Base-by-base conservation (phyloP, 2,888 invertebrate species). In the Hydrotaea diabolus region DNA sequence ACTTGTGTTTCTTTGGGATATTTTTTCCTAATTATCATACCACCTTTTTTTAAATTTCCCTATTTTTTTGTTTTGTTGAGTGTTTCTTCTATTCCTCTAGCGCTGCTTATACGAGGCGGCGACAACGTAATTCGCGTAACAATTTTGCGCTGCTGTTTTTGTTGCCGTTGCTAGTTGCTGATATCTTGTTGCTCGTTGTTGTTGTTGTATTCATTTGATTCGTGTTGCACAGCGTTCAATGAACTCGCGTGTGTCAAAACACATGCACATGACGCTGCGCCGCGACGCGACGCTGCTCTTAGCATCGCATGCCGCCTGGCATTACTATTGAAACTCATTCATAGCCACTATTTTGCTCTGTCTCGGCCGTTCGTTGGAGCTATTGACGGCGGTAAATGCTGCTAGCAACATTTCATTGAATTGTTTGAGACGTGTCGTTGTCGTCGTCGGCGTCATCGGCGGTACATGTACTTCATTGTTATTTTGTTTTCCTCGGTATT, bases 281-380 rank as follows among this genome's bases (percentile, higher is more conserved):
- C 62, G 7, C 31, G 15, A 5, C 49, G 11, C 39, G 13, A 11
- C 26, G 46, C 15, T 15, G 17, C 21, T 23, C 69, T 11, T 69
- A 13, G 31, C 31, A 4, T 31, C 31, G 31, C 31, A 11, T 39
- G 39, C n/a, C n/a, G n/a, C n/a, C n/a, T 39, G 39, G 39, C 39
- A 39, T 31, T 39, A 39, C 62, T 39, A 39, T 66, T 39, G 46
- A 21, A 69, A 17, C 62, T 26, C 69, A 69, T 69, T 69, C 69
- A 69, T 69, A 69, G 69, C 46, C 69, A 46, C 69, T 46, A 82
- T 85, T n/a, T 80, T 81, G 81, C 82, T 86, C 85, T 83, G 86
- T 88, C 86, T 87, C 86, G 85, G 86, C 85, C 84, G 87, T 87
- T 86, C 87, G 87, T 76, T 83, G 31, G 36, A 76, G 79, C 80